Evolutionary conservation across 2,888 invertebrate species (phyloP), one percentile per base, ranked within the genome.

Genomic region (Drosophila siamana): DNA sequence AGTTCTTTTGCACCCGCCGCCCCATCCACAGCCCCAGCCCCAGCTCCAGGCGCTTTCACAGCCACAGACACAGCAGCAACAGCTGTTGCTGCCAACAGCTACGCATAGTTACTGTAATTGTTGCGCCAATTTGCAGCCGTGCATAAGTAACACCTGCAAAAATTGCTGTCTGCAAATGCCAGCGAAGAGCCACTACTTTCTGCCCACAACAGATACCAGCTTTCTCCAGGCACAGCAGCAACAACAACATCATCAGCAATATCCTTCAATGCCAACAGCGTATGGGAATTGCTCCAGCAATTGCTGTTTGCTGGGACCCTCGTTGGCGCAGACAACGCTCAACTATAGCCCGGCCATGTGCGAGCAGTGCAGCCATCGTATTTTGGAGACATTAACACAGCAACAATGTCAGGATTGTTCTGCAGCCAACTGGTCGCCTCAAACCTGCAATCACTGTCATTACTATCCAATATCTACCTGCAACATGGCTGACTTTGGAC

Each of bases 281-380:
- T 68, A 19, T 22, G 11, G 7, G 41, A 50, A 57, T 11, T 59
- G 59, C 19, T 56, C 54, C 40, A 66, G 59, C 40, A 85, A 51
- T 15, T 70, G 57, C 44, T 70, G 66, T 16, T 19, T 63, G 30
- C 5, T 78, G 24, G 48, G 52, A 2, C 56, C 80, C 9, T 2
- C 61, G 4, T 7, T 44, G 43, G 52, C 56, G 1, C 60, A 61
- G 15, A 48, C 74, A 13, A 7, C 48, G 4, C 46, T 74, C 6
- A 47, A 47, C 11, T 44, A 9, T 56, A 16, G 44, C 7, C 13
- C 36, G 7, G 13, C 15, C 13, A 13, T 60, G 15, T 15, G 52
- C 4, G 3, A 2, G 13, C 41, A 36, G 11, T 72, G 50, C 55
- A 56, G 43, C 11, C 69, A 46, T 4, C 41, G 33, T 2, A 19